Evolutionary conservation across 2,113 vertebrate genomes (phyloP), one percentile per base, ranked within the genome.

Genomic region (Tyrannus savana): DNA sequence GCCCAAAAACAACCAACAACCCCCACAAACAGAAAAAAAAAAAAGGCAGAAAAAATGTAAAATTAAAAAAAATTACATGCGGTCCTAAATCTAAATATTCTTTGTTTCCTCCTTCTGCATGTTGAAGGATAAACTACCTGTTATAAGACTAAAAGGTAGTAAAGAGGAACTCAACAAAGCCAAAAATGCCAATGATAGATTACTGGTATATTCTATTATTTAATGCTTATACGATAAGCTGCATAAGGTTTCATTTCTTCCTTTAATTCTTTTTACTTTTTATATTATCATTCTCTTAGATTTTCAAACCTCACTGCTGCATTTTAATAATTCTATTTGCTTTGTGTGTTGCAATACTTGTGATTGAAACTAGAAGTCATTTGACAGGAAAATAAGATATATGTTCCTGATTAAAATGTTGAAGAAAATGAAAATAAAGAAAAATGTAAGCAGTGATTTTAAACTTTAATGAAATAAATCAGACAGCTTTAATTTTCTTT

Each of bases 31-130:
- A 16, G 15, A n/a, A 31, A 47, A 83, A 41, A 24, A 23, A 30
- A 35, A 52, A n/a, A 33, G 10, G 4, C 10, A 52, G 23, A 28
- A 59, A 55, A 4, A 4, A 2, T 6, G 24, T 16, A 9, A 68
- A 23, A 24, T 17, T 41, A 27, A 62, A 68, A 55, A 55, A 71
- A 66, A 84, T 81, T 37, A 37, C 71, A 62, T 74, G 37, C 5
- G 1, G 4, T n/a, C 39, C 13, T 77, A 93, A 84, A 93, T 87
- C 25, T 77, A 84, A 52, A 80, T 59, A 8, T 52, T 72, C 33
- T n/a, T 87, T 93, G 30, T 81, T 63, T 42, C 35, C 47, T 94
- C 59, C 96, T 95, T 94, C 64, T 96, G 84, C 91, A 90, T 92
- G 60, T 42, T 94, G 75, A 89, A 84, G 8, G 53, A 47, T 58